Evolutionary conservation across 2,888 invertebrate genomes (phyloP).

Genomic region (Caradrina kadenii): DNA sequence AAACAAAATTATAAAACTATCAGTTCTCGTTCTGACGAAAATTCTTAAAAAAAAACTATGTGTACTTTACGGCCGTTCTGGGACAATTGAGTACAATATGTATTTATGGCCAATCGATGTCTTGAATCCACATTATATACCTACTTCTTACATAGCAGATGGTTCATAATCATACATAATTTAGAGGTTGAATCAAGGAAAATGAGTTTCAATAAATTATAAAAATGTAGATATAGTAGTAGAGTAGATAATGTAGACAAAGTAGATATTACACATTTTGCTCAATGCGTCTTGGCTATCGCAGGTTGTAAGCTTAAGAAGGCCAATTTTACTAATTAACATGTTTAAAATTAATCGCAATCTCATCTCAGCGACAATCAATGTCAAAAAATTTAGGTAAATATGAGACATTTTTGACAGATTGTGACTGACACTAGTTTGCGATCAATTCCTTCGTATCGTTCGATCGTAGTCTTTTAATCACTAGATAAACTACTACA

Average conservation of each 20-base stretch:
- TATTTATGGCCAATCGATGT: conserved; percentile 5
- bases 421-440: too few relatives aligned
- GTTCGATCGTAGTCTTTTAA: neutral
- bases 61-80: neutral
- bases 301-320: neutral
- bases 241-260: too few relatives aligned
- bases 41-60: neutral
- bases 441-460: too few relatives aligned
- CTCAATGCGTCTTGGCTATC: neutral
- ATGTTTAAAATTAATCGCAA: too few relatives aligned
- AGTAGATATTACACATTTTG: too few relatives aligned
- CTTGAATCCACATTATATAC: neutral
- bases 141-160: conserved; percentile 4
- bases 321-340: too few relatives aligned
- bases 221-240: too few relatives aligned
- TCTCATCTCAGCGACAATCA: too few relatives aligned
- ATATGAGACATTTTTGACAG: too few relatives aligned
- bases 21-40: neutral
- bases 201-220: conserved; percentile 22
- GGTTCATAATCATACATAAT: conserved; percentile 25
- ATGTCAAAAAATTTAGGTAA: too few relatives aligned
- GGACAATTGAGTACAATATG: neutral
- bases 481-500: neutral
- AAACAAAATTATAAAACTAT: neutral
- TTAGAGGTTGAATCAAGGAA: conserved; percentile 38